Percentiles rank a stretch among this genome's conserved stretches.
Conservation (phyloP, 2,888 invertebrate genomes). For the Pollenia amentaria region DNA sequence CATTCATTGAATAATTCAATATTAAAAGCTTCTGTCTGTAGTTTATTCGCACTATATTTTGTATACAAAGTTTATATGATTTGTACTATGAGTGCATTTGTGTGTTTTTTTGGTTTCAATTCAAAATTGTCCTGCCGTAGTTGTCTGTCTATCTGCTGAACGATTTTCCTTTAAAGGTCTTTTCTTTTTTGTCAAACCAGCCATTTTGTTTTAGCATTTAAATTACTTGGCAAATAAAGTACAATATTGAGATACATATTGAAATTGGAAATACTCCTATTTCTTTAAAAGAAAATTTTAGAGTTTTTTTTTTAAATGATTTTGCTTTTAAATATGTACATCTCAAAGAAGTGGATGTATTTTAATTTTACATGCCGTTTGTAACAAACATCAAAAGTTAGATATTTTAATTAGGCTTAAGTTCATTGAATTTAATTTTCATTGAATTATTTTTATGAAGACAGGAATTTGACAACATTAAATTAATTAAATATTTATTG, state of each 20-base stretch:
- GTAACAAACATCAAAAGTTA: no score
- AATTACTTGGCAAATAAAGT: conserved; percentile 19
- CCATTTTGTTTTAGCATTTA: conserved; percentile 13
- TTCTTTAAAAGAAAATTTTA: not conserved
- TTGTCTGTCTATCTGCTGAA: not conserved
- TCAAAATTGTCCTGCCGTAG: not conserved
- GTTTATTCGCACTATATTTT: conserved; percentile 25
- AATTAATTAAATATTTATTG: no score
- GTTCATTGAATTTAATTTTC: no score
- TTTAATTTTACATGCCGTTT: no score
- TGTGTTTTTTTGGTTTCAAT: not conserved
- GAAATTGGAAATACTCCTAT: not conserved
- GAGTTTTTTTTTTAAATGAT: conserved; percentile 9
- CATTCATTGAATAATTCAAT: conserved; percentile 43
- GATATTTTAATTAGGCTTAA: no score
- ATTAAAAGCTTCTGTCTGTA: conserved; percentile 25
- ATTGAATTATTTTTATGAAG: no score
- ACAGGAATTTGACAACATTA: no score
- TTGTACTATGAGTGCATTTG: not conserved
- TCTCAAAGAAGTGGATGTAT: no score
- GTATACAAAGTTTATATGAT: not conserved
- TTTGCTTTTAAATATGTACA: not conserved
- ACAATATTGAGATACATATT: not conserved
- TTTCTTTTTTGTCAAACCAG: not conserved
- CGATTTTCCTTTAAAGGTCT: not conserved